Evolutionary conservation across 2,888 invertebrate genomes (phyloP).

Genomic region (Agriopis leucophaearia): DNA sequence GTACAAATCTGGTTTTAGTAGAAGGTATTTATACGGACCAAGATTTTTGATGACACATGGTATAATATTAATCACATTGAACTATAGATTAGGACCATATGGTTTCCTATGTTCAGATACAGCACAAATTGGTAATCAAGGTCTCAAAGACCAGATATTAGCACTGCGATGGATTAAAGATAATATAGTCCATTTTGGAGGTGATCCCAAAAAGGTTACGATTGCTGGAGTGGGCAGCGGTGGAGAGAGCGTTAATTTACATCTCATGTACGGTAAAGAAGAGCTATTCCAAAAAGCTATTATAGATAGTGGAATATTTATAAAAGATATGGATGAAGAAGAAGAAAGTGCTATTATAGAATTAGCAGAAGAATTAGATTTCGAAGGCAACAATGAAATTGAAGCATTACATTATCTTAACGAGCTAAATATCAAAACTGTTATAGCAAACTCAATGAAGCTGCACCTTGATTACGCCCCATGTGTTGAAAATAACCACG

Average conservation of each 20-base stretch:
- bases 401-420: conserved; percentile 38
- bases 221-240: conserved; percentile 50
- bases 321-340: conserved; percentile 24
- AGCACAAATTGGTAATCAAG: conserved; percentile 58
- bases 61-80: conserved; percentile 52
- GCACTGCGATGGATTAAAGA: conserved; percentile 54
- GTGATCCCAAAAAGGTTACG: conserved; percentile 52
- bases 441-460: conserved; percentile 34
- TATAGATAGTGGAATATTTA: conserved; percentile 38
- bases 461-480: conserved; percentile 36
- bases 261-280: conserved; percentile 37
- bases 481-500: conserved; percentile 37
- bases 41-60: conserved; percentile 52
- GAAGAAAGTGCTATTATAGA: conserved; percentile 24
- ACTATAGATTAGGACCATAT: conserved; percentile 60
- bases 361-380: conserved; percentile 38
- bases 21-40: conserved; percentile 49
- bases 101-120: conserved; percentile 60
- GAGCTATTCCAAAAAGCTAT: conserved; percentile 44
- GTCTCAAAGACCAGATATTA: conserved; percentile 53
- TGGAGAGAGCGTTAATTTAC: conserved; percentile 42
- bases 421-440: conserved; percentile 24
- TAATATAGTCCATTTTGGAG: conserved; percentile 56
- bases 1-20: conserved; percentile 51
- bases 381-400: conserved; percentile 22